Base-by-base conservation (phyloP, 2,113 vertebrate genomes). In the Garra rufa region DNA sequence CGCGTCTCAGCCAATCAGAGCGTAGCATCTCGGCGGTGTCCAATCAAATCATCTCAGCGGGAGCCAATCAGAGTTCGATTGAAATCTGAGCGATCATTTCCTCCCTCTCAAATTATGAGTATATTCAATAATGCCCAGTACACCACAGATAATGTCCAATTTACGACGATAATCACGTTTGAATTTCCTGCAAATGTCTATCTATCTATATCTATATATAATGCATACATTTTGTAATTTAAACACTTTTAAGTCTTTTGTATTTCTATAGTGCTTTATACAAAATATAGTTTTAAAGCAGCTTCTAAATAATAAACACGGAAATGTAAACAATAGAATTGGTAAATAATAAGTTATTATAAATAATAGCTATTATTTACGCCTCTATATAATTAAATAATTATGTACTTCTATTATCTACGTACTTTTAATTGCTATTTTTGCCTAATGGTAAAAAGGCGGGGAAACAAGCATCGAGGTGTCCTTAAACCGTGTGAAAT, bases 41-140 rank as follows among this genome's bases (percentile, higher is more conserved):
- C 93, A 94, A 94, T 95, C 90, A 88, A 85, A 79, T 57, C 0
- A 61, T 3, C 74, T 61, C 80, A 44, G 83, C 83, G 88, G 1
- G 50, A 87, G 70, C 94, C 93, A 94, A 95, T 93, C 90, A 88
- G 82, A 80, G 84, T 52, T 81, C 82, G 85, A 14, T 17, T 84
- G 90, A 76, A 88, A 44, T 46, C 21, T 52, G 76, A 85, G 28
- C 59, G 30, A 77, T 65, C 6, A 30, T 43, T 86, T 55, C 81
- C 26, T 21, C 52, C 19, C 55, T 13, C 65, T 85, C 67, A 78
- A 85, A 57, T 81, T 50, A 48, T 34, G 26, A 78, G 10, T 9
- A 21, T 24, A 38, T 48, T 21, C 7, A 26, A 28, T 19, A 30
- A 34, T 24, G 11, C 69, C 69, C 1, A 24, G 21, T 44, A 9